A percentile compares a stretch with the other conserved stretches of the same genome.
Evolutionary conservation across 2,888 invertebrate genomes (phyloP).

Genomic region (Prionchulus punctatus): DNA sequence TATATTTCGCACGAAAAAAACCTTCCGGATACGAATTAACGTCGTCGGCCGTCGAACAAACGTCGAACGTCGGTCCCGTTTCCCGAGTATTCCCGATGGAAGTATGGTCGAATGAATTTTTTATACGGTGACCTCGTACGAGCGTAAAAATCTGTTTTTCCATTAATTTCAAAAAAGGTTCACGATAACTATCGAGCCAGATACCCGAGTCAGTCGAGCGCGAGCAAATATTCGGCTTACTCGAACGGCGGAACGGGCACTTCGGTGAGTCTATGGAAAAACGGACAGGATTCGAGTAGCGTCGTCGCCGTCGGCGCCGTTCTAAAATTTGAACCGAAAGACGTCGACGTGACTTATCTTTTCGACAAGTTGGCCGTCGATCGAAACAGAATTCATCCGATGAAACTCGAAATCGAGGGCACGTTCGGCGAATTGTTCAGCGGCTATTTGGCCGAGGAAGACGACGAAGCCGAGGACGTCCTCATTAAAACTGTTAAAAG

Average conservation of each 20-base stretch:
- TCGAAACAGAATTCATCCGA: neutral
- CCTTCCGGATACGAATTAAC: neutral
- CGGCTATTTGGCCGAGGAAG: neutral
- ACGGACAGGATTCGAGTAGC: conserved; percentile 4
- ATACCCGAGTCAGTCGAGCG: neutral
- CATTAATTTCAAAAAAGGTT: too few species aligned
- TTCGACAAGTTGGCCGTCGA: neutral
- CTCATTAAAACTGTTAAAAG: neutral
- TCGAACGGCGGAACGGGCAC: neutral
- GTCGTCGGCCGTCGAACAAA: too few species aligned
- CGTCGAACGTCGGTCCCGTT: too few species aligned
- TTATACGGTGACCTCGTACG: too few species aligned
- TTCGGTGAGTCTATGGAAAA: conserved; percentile 2
- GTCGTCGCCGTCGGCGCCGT: too few species aligned
- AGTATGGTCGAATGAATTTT: too few species aligned
- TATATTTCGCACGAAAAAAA: conserved; percentile 7
- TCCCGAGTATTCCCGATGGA: too few species aligned
- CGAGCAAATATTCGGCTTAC: neutral
- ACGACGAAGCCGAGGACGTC: neutral
- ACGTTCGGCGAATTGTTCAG: neutral
- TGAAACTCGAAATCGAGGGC: too few species aligned
- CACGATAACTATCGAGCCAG: too few species aligned
- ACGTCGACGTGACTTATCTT: neutral
- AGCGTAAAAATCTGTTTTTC: too few species aligned
- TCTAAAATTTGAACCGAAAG: neutral